phyloP scores from a whole-genome alignment of 2,113 vertebrate genomes.

The Grammomys surdaster region DNA sequence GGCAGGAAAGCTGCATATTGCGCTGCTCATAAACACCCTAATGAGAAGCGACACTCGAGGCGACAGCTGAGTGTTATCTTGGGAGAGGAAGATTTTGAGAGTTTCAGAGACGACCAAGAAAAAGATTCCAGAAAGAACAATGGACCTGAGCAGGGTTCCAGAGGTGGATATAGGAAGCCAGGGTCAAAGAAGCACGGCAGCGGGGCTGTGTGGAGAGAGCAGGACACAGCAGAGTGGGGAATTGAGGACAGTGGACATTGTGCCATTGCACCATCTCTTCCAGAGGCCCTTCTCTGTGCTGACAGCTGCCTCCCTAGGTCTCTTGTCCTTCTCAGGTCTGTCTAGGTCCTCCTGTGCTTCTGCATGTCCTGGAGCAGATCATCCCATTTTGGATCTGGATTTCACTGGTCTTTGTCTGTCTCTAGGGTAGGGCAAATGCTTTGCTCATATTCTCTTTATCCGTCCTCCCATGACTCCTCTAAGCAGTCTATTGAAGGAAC shows the following conservation, averaged over 20 bases:
- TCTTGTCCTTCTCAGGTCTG: accelerated
- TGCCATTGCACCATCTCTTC: accelerated
- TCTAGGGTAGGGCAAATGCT: not conserved
- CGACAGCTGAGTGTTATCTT: accelerated
- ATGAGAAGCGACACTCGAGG: accelerated
- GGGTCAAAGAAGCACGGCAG: accelerated
- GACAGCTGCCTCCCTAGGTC: too few relatives aligned
- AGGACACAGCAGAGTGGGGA: accelerated
- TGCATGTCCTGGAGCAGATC: accelerated
- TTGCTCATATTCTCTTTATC: too few relatives aligned
- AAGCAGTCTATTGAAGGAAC: not conserved
- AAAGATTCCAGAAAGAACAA: not conserved
- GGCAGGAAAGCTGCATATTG: accelerated
- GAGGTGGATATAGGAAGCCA: accelerated
- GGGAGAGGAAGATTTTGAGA: not conserved
- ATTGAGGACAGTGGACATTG: accelerated
- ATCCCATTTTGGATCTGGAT: accelerated
- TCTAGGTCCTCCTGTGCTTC: too few relatives aligned
- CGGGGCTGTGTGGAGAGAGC: accelerated
- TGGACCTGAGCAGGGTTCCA: accelerated
- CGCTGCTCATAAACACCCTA: accelerated
- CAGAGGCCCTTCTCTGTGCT: too few relatives aligned
- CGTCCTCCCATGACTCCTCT: not conserved
- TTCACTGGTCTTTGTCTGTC: accelerated
- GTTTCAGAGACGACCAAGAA: not conserved